Evolutionary conservation across 2,113 vertebrate genomes (phyloP), one percentile per base, ranked within the genome.

Genomic region (Cavia aperea): DNA sequence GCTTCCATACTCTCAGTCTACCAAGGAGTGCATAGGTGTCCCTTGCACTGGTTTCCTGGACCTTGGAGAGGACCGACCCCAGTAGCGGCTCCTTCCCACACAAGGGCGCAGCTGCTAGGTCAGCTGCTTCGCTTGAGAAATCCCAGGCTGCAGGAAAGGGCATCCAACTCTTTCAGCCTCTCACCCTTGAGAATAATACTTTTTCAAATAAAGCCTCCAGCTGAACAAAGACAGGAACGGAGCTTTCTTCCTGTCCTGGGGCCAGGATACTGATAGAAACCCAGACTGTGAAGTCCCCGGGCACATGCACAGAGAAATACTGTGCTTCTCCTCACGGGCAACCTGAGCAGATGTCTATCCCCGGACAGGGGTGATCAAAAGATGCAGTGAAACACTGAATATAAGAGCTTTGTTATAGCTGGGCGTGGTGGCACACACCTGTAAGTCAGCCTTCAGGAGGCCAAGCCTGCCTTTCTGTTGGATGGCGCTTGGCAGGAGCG

Each of bases 141-240:
- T 3, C 63, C 31, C 1, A 14, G 9, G 39, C 4, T 66, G 78
- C 15, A 39, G 75, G 66, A 31, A 39, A n/a, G 16, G 72, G 15
- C 7, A 2, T 12, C 15, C 3, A 5, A 3, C 62, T 81, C 56
- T 26, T 39, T 39, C 3, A 49, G 11, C 46, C 31, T 60, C 82
- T 56, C 31, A n/a, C 36, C 26, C 29, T 62, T n/a, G 23, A 39
- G 26, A 84, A 79, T 24, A 83, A 1, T 5, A 4, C 5, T 9
- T 19, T 56, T 15, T 29, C 31, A 39, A 60, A 10, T 0, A 18
- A 56, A 6, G 36, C 62, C 14, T 78, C 4, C 26, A 15, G 15
- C 4, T 33, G 36, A 24, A 16, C 1, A 24, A n/a, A 8, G 10
- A 4, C 4, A 51, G 46, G 1, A 12, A 16, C 0, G 29, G 49